Evolutionary conservation across 2,797 vertebrate species (phyloP), one percentile per base, ranked within the genome.

Genomic region (Sebastes wilsoni): DNA sequence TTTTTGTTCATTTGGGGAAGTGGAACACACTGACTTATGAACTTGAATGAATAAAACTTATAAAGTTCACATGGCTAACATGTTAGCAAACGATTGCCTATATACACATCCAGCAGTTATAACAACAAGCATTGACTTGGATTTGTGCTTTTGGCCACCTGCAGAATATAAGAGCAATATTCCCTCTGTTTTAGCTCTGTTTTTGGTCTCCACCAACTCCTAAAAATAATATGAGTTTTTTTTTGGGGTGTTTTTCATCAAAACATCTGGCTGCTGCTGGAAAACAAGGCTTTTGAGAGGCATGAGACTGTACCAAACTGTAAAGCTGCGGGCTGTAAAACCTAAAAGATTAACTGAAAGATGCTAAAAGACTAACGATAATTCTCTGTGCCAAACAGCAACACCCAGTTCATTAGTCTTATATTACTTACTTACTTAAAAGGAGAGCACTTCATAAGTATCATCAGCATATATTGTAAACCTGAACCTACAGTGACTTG

Each of bases 361-460:
- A 30, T 25, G 11, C 30, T 38, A 30, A 55, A 38, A 5, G 6
- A 6, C 49, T 54, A 54, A 49, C 18, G 14, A 27, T 54, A 7
- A 54, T 25, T 70, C 3, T 56, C n/a, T 52, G 28, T 70, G 54
- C 12, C 3, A 65, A 65, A 65, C 14, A 65, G 36, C 62, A 16
- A 42, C 34, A 65, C 5, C 22, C 14, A 18, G 22, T 66, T 10
- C 8, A 42, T 30, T 56, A 5, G 5, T 60, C 9, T 54, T 65
- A 25, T 25, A 52, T 36, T 20, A 49, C 49, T 22, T 46, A 18
- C 16, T 66, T 30, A 20, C 9, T 22, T 42, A 46, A 67, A 59
- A 32, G 2, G 6, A 59, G 27, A 25, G 54, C 1, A 61, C 25
- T n/a, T 56, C 4, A 34, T 0, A 1, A 56, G 8, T 20, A 20